Evolutionary conservation across 2,888 invertebrate genomes (phyloP).

Genomic region (Amiota communis): DNA sequence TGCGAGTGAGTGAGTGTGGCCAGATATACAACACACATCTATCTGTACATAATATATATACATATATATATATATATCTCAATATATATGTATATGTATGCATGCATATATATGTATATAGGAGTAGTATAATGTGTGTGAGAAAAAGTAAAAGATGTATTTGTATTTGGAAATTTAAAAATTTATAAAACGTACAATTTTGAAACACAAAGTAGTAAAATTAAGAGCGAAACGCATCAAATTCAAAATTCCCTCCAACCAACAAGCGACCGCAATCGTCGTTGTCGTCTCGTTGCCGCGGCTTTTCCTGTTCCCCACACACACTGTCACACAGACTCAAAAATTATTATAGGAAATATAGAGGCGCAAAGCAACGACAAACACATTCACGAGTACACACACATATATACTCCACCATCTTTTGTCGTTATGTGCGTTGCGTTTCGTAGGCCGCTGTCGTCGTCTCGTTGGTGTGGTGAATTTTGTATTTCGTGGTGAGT

Average conservation of each 20-base stretch:
- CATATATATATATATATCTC: neutral
- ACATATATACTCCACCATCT: constrained; percentile 26
- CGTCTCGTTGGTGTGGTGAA: neutral
- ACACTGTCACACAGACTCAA: neutral
- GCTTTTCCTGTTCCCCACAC: constrained; percentile 17
- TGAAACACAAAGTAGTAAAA: neutral
- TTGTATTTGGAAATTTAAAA: neutral
- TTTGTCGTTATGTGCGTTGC: constrained; percentile 6
- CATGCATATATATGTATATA: neutral
- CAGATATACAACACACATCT: constrained; percentile 12
- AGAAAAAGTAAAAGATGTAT: neutral
- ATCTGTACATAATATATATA: constrained; percentile 7
- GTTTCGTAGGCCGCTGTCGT: too few species aligned
- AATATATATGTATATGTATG: neutral
- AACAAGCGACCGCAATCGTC: neutral
- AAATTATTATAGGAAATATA: too few species aligned
- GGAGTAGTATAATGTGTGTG: neutral
- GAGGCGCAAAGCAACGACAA: too few species aligned
- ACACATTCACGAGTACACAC: constrained; percentile 1
- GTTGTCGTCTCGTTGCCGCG: constrained; percentile 10
- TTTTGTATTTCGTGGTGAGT: constrained; percentile 18
- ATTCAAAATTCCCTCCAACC: constrained; percentile 22
- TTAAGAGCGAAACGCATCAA: constrained; percentile 2
- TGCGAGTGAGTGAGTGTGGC: constrained; percentile 19
- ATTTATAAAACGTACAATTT: neutral